Evolutionary conservation across 2,113 vertebrate species (phyloP), one percentile per base, ranked within the genome.

Genomic region (Bambusicola thoracicus): DNA sequence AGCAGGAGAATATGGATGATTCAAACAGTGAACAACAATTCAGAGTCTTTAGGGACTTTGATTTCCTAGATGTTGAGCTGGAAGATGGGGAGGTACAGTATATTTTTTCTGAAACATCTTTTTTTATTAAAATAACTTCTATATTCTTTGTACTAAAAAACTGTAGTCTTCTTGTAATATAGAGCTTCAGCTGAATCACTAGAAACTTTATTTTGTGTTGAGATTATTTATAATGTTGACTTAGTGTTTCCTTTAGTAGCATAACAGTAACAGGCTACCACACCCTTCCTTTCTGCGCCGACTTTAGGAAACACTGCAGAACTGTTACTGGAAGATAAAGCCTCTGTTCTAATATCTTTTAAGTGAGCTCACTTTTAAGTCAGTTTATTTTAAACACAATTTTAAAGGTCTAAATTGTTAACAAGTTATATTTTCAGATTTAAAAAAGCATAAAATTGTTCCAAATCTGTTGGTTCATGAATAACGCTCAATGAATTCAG

Each of bases 11-110:
- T 53, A 98, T 99, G 88, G 99, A 99, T 48, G 99, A 99, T 97
- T 98, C 99, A 0, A 99, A 99, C 96, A 99, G 99, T 11, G 99
- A 99, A 96, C 99, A 99, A 85, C 99, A 99, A 96, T 99, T 99
- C 97, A 96, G 99, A 77, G 99, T 99, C 95, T 99, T 99, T 97
- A 97, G 99, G 80, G 99, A 99, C 97, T 99, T 99, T 75, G 99
- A 99, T 96, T 99, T 99, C 97, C 98, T 99, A 91, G 99, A 99
- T 29, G 99, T 99, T 94, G 99, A 99, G 93, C 98, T 99, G 94
- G 99, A 99, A 96, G 99, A 99, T 55, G 99, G 99, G 94, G 99
- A 99, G 99, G 99, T 99, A 98, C 21, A 40, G 97, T 96, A 89
- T 67, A 46, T 83, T 94, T 95, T 96, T 83, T 95, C 55, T 96